Evolutionary conservation across 2,888 invertebrate genomes (phyloP).

Genomic region (Agrotis clavis): DNA sequence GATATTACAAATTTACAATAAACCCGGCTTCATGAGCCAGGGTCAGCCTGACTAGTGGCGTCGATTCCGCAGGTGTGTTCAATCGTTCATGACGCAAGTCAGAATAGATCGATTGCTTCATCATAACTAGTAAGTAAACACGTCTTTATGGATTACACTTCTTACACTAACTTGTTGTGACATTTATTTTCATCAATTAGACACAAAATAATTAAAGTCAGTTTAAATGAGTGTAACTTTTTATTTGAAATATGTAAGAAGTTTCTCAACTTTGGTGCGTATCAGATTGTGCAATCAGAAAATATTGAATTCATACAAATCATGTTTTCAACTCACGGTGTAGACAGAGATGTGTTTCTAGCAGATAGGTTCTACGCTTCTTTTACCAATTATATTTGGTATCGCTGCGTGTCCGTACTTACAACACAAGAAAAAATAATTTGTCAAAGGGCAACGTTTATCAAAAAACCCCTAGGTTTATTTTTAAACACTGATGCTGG

Average conservation of each 20-base stretch:
- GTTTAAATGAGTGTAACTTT: not conserved
- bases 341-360: too few species aligned
- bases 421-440: too few species aligned
- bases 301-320: not conserved
- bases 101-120: constrained; percentile 54
- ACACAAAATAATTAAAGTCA: constrained; percentile 20
- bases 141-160: constrained; percentile 11
- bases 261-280: not conserved
- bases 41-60: constrained; percentile 57
- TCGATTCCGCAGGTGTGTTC: constrained; percentile 52
- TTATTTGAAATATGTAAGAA: not conserved
- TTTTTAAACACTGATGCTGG: too few species aligned
- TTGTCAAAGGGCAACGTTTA: too few species aligned
- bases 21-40: constrained; percentile 21
- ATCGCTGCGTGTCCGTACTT: too few species aligned
- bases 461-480: too few species aligned
- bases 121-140: constrained; percentile 38
- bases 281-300: not conserved
- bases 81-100: constrained; percentile 55
- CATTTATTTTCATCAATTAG: constrained; percentile 41
- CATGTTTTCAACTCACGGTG: too few species aligned
- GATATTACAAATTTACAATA: constrained; percentile 39
- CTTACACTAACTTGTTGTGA: constrained; percentile 28
- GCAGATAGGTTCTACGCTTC: too few species aligned
- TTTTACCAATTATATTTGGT: too few species aligned